phyloP scores from a whole-genome alignment of 1,140 invertebrate genomes.

The Aphis gossypii region DNA sequence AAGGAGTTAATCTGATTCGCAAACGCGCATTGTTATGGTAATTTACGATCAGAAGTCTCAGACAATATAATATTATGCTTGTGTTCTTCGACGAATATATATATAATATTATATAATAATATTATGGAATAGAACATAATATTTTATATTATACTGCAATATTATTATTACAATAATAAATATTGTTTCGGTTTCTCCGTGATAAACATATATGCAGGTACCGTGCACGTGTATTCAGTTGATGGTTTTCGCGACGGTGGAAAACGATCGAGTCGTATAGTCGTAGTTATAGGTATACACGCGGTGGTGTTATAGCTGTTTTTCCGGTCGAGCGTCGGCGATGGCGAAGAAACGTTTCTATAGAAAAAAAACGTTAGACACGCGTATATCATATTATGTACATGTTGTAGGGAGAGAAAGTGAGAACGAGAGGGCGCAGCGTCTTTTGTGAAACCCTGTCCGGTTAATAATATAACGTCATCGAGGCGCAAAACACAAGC shows the following conservation, averaged over 20 bases:
- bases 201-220: background rate
- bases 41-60: constrained; percentile 15
- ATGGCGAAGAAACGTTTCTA: background rate
- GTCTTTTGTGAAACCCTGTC: constrained; percentile 19
- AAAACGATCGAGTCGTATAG: background rate
- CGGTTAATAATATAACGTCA: constrained; percentile 15
- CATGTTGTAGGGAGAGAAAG: background rate
- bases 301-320: background rate
- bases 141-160: background rate
- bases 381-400: background rate
- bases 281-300: too few species aligned
- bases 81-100: background rate
- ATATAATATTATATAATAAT: background rate
- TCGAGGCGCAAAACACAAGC: background rate
- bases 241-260: background rate
- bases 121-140: background rate
- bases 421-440: background rate
- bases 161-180: background rate
- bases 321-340: background rate
- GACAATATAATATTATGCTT: background rate
- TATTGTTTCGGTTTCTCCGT: background rate
- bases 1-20: constrained; percentile 29
- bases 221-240: background rate
- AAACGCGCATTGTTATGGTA: constrained; percentile 27
- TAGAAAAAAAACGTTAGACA: background rate